phyloP scores from a whole-genome alignment of 2,888 invertebrate species.

The Galerucella nymphaeae region DNA sequence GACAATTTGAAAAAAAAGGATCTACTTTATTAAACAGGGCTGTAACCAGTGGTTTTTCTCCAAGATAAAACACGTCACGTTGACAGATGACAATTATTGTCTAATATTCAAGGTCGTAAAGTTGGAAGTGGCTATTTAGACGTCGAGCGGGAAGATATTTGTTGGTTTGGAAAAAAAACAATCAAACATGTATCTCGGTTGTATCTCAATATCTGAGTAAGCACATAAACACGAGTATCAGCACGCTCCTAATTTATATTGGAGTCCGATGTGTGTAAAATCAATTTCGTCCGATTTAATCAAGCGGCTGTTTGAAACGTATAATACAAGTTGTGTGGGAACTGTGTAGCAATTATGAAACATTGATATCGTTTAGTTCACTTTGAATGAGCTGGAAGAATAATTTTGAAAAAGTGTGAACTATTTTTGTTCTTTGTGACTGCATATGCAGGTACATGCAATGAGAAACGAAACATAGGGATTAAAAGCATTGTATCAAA shows the following conservation, averaged over 20 bases:
- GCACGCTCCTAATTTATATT: slow-evolving; percentile 14
- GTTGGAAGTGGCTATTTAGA: no score
- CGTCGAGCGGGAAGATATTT: no score
- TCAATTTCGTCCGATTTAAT: slow-evolving; percentile 14
- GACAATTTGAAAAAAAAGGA: slow-evolving; percentile 15
- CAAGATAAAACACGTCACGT: no score
- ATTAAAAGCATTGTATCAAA: no score
- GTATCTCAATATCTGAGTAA: slow-evolving; percentile 3
- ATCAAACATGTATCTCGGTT: neutral
- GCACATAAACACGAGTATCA: slow-evolving; percentile 5
- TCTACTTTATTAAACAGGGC: neutral
- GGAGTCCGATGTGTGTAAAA: slow-evolving; percentile 18
- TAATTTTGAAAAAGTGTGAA: neutral
- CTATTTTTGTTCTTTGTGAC: no score
- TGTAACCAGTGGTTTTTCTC: no score
- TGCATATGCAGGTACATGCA: no score
- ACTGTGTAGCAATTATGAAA: neutral
- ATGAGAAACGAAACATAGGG: no score
- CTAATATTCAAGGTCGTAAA: no score
- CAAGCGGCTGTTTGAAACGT: neutral
- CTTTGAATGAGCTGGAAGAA: no score
- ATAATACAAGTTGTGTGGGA: neutral
- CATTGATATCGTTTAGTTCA: no score
- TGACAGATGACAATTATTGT: no score
- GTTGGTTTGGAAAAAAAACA: neutral